A percentile compares a stretch with the other conserved stretches of the same genome.
phyloP scores from a whole-genome alignment of 30 jellyfish, hydroid and myxozoan genomes.

The Pseudorhiza aurosa region DNA sequence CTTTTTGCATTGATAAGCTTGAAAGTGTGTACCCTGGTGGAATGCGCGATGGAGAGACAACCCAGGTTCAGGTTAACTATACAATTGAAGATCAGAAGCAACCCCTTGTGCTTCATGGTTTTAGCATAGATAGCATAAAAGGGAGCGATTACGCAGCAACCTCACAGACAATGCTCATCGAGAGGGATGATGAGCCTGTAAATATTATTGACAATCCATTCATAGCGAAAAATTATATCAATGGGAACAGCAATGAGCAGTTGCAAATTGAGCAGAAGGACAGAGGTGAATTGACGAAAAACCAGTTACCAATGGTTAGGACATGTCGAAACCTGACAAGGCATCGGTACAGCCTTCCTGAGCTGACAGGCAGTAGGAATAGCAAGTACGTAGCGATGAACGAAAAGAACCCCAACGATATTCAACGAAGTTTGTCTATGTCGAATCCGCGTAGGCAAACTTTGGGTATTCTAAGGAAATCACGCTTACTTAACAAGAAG shows the following conservation, averaged over 20 bases:
- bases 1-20: constrained; percentile 2
- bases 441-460: constrained; percentile 4
- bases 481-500: neutral
- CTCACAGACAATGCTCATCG: constrained; percentile 17
- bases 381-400: neutral
- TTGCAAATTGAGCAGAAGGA: neutral
- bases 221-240: neutral
- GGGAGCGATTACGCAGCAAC: constrained; percentile 17
- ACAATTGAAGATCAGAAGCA: neutral
- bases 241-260: neutral
- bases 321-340: neutral
- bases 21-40: neutral
- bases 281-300: neutral
- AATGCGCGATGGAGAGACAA: neutral
- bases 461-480: neutral
- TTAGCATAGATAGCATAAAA: neutral
- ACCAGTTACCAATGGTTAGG: neutral
- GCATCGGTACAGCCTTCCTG: constrained; percentile 29
- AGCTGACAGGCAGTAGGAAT: neutral
- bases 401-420: neutral
- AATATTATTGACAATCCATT: constrained; percentile 10
- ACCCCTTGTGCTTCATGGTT: neutral
- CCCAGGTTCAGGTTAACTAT: neutral
- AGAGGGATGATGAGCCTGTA: neutral
- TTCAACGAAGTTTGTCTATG: constrained; percentile 13